Evolutionary conservation across 2,797 vertebrate species (phyloP).

Genomic region (Cottoperca gobio): DNA sequence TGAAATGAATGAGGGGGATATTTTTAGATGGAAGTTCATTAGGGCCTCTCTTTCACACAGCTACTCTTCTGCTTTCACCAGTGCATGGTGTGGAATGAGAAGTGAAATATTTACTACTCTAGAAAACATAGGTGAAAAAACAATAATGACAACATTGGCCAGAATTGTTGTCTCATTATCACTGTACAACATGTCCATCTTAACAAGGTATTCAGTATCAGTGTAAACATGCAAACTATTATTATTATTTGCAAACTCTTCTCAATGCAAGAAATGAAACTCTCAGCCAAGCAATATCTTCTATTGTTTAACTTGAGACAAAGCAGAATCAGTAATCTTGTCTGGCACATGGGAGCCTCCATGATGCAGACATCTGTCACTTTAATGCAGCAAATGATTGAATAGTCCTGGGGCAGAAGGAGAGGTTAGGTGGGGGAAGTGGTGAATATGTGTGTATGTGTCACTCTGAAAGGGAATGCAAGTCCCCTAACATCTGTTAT

Average conservation of each 20-base stretch:
- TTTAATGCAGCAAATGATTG: constrained; percentile 62
- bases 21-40: constrained; percentile 52
- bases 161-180: background rate
- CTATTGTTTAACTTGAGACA: constrained; percentile 26
- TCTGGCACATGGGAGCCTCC: constrained; percentile 26
- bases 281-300: background rate
- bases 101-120: background rate
- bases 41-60: background rate
- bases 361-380: constrained; percentile 67
- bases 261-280: background rate
- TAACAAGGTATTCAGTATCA: background rate
- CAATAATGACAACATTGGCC: background rate
- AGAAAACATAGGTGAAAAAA: background rate
- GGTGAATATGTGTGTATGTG: constrained; percentile 19
- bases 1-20: constrained; percentile 48
- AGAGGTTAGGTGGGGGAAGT: constrained; percentile 39
- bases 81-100: background rate
- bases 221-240: background rate
- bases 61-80: background rate
- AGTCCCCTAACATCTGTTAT: constrained; percentile 75
- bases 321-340: constrained; percentile 19
- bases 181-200: background rate
- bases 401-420: constrained; percentile 43
- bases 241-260: too few species aligned
- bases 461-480: constrained; percentile 37